Base-by-base conservation (phyloP, 2,888 invertebrate species). In the Pseudococcus longispinus region DNA sequence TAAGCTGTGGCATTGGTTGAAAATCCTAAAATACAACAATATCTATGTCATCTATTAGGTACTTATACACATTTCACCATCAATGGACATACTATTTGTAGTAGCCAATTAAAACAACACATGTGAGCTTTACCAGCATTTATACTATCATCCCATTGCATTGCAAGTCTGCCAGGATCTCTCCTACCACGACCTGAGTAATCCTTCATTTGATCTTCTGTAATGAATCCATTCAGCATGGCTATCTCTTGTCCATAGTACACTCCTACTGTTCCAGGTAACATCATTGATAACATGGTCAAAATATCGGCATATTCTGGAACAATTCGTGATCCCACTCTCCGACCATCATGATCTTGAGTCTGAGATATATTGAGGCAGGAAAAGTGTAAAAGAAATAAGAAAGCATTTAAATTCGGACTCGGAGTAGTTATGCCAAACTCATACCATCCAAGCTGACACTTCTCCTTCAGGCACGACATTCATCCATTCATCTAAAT, bases 111-210 rank as follows among this genome's bases (percentile, higher is more conserved):
- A n/a, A n/a, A n/a, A n/a, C n/a, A n/a, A n/a, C n/a, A n/a, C n/a
- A n/a, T n/a, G n/a, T n/a, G n/a, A n/a, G n/a, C 2, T 23, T 83
- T 46, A 83, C 83, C 83, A 46, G 83, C 83, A 83, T 51, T 83
- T 46, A 3, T 13, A 26, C 51, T 23, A 26, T 83, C 26, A 46
- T 83, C 83, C 83, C 83, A 83, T 3, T n/a, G n/a, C n/a, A n/a
- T n/a, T n/a, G n/a, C n/a, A n/a, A n/a, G n/a, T n/a, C n/a, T n/a
- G n/a, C n/a, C 23, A 83, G 51, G 46, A 23, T 83, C 83, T 26
- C 83, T 70, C 9, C 9, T n/a, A 23, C 83, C 51, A 3, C 18
- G 51, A 29, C 55, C 32, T 6, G 20, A 46, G 2, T 18, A 23
- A 46, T 83, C 83, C 23, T 15, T 83, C 20, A 42, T 83, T 46